Evolutionary conservation across 1,140 invertebrate genomes (phyloP).

Genomic region (Drosophila ogumai): DNA sequence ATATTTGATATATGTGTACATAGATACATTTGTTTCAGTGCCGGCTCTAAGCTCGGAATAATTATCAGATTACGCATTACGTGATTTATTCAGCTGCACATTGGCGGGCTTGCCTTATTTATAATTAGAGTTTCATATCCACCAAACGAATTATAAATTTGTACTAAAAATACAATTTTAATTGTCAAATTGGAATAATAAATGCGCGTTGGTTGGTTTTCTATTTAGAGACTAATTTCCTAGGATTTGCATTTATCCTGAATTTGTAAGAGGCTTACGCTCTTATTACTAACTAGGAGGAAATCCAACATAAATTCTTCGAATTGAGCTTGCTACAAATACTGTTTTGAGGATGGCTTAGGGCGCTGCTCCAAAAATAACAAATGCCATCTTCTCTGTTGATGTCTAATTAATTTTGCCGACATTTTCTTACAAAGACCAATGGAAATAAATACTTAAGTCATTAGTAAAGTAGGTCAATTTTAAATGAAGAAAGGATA

Average conservation of each 20-base stretch:
- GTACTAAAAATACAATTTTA: neutral
- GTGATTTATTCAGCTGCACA: slow-evolving; percentile 36
- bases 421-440: slow-evolving; percentile 6
- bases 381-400: slow-evolving; percentile 4
- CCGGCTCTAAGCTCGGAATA: slow-evolving; percentile 51
- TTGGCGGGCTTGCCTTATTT: slow-evolving; percentile 6
- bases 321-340: slow-evolving; percentile 41
- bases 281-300: neutral
- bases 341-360: slow-evolving; percentile 7
- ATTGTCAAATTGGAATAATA: neutral
- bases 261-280: slow-evolving; percentile 1
- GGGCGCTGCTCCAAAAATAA: slow-evolving; percentile 8
- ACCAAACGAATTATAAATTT: neutral
- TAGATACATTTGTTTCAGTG: neutral
- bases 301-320: slow-evolving; percentile 7
- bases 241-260: neutral
- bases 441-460: slow-evolving; percentile 4
- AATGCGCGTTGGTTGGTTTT: neutral
- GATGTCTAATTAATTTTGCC: slow-evolving; percentile 36
- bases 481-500: slow-evolving; percentile 17
- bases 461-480: slow-evolving; percentile 5
- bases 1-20: neutral
- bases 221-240: slow-evolving; percentile 8
- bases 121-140: slow-evolving; percentile 39
- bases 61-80: slow-evolving; percentile 47